Evolutionary conservation across 2,797 vertebrate species (phyloP), one percentile per base, ranked within the genome.

Genomic region (Rhinophrynus dorsalis): DNA sequence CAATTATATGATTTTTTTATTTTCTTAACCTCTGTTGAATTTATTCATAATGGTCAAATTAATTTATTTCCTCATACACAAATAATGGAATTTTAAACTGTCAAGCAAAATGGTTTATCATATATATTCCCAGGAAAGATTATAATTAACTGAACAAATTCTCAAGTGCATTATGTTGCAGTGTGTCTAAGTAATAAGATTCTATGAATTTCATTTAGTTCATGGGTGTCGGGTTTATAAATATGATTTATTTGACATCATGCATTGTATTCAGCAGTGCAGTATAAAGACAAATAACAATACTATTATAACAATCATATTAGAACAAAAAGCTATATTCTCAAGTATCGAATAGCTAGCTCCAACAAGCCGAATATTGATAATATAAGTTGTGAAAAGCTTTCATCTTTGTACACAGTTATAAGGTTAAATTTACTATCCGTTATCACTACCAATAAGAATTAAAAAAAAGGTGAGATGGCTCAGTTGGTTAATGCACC

Each of bases 51-150:
- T 27, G 38, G 44, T 57, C 20, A 27, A 37, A 67, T 47, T 67
- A 18, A 68, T 59, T 50, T 40, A 9, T 32, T 57, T 67, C 48
- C 27, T 47, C 52, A 57, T 20, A 17, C 38, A 35, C 45, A 54
- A 65, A 67, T 20, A 57, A 67, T 35, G 21, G 30, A 9, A 67
- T 33, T 67, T 57, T 47, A 17, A 45, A 35, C 64, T 57, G 52
- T 67, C 51, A 67, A 15, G 24, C 54, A 35, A 30, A 67, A 47
- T 13, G 15, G 29, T n/a, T 57, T 35, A 23, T 35, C 32, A 33
- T 45, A 33, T 35, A 30, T 67, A 18, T 32, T 47, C 21, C 18
- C 11, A 9, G 38, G 26, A 20, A 20, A 55, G 23, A 44, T 11
- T 56, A 26, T 42, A 33, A 42, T 56, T 56, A 52, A 33, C 37